Conservation (phyloP, 2,113 vertebrate species). For the Catharus minimus region DNA sequence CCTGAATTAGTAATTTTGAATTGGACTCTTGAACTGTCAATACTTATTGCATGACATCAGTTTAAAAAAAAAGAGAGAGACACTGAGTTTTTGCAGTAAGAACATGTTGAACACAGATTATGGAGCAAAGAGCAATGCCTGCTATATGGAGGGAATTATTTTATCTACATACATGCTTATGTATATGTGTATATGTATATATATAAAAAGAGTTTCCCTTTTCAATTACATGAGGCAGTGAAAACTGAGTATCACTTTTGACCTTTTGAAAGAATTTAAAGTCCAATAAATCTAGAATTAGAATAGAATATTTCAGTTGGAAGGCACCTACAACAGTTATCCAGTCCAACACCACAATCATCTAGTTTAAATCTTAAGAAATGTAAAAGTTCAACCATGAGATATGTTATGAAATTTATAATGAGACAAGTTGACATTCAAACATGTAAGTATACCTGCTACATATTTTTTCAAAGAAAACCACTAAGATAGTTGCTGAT, state of each 20-base stretch:
- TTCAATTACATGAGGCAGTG: neutral
- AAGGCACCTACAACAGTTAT: neutral
- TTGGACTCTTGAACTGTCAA: neutral
- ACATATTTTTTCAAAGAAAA: neutral
- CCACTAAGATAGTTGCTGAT: neutral
- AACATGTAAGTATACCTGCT: neutral
- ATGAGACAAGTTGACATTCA: neutral
- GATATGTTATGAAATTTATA: neutral
- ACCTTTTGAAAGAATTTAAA: neutral
- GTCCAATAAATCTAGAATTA: neutral
- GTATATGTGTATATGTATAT: fast-evolving
- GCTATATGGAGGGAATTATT: neutral
- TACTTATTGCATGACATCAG: neutral
- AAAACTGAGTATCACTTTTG: neutral
- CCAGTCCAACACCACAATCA: neutral
- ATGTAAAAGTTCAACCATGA: neutral
- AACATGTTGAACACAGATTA: neutral
- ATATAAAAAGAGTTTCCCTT: neutral
- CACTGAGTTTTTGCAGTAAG: neutral
- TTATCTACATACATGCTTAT: neutral
- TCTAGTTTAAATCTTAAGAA: neutral
- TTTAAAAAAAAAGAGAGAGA: neutral
- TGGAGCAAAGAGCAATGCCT: neutral
- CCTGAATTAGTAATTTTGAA: neutral
- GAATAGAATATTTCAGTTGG: neutral